These are phyloP conservation scores for Papilio protenor DNA, from an alignment of 2,888 invertebrate species.

Conservation along the genomic window DNA sequence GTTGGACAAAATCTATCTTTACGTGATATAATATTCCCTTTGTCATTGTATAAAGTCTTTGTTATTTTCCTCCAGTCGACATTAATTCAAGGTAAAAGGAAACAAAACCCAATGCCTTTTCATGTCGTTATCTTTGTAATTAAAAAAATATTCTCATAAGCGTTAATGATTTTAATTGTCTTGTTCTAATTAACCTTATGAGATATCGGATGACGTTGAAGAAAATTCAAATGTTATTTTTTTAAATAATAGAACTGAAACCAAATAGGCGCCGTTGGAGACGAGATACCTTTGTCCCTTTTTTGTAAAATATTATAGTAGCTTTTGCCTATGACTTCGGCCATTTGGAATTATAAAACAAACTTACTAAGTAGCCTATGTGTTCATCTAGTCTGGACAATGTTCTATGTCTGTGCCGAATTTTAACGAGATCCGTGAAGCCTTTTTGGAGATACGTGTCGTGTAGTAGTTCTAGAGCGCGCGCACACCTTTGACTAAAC, in stretches of 20 bases:
- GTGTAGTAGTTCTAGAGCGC: too few relatives aligned
- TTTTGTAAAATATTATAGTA: too few relatives aligned
- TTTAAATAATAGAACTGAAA: neutral
- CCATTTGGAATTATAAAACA: too few relatives aligned
- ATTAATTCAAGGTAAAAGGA: neutral
- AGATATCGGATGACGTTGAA: neutral
- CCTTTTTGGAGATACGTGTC: too few relatives aligned
- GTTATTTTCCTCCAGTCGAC: neutral
- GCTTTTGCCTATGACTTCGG: too few relatives aligned
- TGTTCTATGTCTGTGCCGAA: too few relatives aligned
- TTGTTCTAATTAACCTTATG: neutral
- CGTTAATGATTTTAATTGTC: slow-evolving; percentile 1
- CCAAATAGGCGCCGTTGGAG: neutral
- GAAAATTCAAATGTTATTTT: neutral
- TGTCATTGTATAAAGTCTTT: too few relatives aligned
- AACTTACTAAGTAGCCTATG: too few relatives aligned
- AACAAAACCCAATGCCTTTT: slow-evolving; percentile 1
- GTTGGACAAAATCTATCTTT: neutral
- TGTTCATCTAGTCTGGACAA: too few relatives aligned
- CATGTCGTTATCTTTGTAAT: neutral
- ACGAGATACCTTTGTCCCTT: too few relatives aligned
- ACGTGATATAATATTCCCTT: neutral
- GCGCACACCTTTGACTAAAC: too few relatives aligned
- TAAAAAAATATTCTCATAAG: neutral
- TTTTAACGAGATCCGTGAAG: too few relatives aligned